A percentile compares a stretch with the other conserved stretches of the same genome.
Conservation (phyloP, 2,797 vertebrate species). For the Ispidina lecontei region DNA sequence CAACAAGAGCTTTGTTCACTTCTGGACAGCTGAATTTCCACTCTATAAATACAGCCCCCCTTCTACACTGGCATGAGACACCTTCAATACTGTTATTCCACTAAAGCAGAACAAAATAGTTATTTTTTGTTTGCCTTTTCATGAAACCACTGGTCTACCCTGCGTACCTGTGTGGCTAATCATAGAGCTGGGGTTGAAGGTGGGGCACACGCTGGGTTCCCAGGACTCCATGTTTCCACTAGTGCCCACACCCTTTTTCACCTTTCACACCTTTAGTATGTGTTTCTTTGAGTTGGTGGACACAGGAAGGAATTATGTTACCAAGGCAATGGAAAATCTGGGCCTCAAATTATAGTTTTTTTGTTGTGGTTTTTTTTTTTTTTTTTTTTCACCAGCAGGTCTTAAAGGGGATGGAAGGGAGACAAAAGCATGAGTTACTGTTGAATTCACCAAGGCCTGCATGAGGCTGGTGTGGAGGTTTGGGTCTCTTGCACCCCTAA, state of each 20-base stretch:
- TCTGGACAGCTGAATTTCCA: background rate
- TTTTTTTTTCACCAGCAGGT: background rate
- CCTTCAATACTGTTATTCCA: background rate
- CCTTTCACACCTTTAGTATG: background rate
- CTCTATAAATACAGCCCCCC: background rate
- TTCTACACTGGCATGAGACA: background rate
- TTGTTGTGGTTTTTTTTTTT: background rate
- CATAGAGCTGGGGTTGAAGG: background rate
- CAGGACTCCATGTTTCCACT: background rate
- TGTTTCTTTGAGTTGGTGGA: background rate
- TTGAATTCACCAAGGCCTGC: background rate
- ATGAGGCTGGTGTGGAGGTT: background rate
- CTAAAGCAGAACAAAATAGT: background rate
- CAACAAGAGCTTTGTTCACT: background rate
- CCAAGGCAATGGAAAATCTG: background rate
- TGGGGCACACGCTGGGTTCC: background rate
- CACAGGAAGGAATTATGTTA: background rate
- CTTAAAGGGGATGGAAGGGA: background rate
- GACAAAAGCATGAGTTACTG: background rate
- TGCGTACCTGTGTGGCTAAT: background rate
- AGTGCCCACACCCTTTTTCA: background rate
- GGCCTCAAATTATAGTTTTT: background rate
- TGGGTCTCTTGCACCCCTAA: background rate
- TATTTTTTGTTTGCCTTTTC: background rate
- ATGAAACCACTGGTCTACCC: accelerated